Percentiles rank a stretch among this genome's conserved stretches.
Evolutionary conservation across 1,140 invertebrate genomes (phyloP).

Genomic region (Pemphigus obesinymphae): DNA sequence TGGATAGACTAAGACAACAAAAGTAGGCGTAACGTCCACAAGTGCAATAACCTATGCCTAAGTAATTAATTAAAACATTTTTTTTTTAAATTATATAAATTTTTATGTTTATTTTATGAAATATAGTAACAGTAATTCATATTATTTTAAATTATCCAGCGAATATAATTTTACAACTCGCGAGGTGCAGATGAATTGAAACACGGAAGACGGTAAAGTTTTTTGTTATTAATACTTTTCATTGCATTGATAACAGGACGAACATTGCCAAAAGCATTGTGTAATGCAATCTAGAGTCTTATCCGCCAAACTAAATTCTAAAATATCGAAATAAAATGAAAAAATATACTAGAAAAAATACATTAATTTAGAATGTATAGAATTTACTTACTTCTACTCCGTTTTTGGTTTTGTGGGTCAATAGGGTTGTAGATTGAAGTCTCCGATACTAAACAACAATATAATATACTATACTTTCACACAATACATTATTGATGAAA

Average conservation of each 20-base stretch:
- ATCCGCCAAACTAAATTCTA: slow-evolving; percentile 36
- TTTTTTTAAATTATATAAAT: too few species aligned
- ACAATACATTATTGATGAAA: not conserved
- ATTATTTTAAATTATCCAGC: too few species aligned
- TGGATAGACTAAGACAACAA: too few species aligned
- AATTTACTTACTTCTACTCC: slow-evolving; percentile 1
- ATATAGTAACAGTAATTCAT: not conserved
- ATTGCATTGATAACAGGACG: slow-evolving; percentile 36
- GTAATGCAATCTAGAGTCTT: slow-evolving; percentile 32
- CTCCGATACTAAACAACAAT: slow-evolving; percentile 28
- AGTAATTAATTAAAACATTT: too few species aligned
- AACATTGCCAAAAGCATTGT: slow-evolving; percentile 34
- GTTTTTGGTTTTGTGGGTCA: not conserved
- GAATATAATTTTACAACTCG: not conserved
- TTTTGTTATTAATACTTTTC: slow-evolving; percentile 9
- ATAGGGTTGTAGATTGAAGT: slow-evolving; percentile 23
- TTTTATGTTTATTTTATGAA: not conserved
- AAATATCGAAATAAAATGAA: not conserved
- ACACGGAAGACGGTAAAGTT: not conserved
- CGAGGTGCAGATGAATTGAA: not conserved
- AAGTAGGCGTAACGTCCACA: too few species aligned
- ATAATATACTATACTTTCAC: not conserved
- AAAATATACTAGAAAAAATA: not conserved
- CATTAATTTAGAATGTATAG: not conserved
- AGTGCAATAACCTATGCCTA: too few species aligned